Evolutionary conservation across 2,797 vertebrate genomes (phyloP).

Genomic region (Cryptoblepharus egeriae): DNA sequence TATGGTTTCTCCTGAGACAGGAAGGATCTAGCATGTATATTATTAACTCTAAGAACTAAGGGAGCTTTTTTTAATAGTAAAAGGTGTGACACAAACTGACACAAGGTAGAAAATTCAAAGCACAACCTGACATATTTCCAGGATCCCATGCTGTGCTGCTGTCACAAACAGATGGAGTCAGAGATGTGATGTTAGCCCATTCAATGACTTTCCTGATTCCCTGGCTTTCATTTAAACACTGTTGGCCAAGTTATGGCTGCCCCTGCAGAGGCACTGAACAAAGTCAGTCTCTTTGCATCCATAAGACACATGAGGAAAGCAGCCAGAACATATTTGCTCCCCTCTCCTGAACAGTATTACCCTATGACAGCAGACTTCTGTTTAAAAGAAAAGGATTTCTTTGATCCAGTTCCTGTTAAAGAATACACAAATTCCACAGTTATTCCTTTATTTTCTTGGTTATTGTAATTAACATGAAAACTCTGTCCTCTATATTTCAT

Average conservation of each 20-base stretch:
- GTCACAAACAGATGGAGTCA: constrained; percentile 37
- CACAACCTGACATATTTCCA: constrained; percentile 41
- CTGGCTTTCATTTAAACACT: constrained; percentile 27
- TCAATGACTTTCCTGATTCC: constrained; percentile 24
- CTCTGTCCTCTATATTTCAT: background rate
- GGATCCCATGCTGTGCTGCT: constrained; percentile 45
- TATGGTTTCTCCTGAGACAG: background rate
- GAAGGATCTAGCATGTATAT: constrained; percentile 18
- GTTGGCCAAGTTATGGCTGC: constrained; percentile 12
- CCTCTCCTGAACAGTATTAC: background rate
- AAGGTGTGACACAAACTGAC: constrained; percentile 49
- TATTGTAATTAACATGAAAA: background rate
- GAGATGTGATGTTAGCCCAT: constrained; percentile 31
- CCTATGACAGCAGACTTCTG: background rate
- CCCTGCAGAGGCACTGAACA: constrained; percentile 12
- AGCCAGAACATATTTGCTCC: background rate
- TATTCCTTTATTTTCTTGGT: background rate
- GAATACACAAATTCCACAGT: background rate
- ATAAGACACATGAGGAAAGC: constrained; percentile 2
- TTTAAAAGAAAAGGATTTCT: background rate
- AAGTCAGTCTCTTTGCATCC: background rate
- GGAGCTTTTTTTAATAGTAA: background rate
- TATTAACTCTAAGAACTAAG: constrained; percentile 17
- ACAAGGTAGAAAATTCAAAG: constrained; percentile 36
- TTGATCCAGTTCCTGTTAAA: background rate